Percentiles rank a stretch among this genome's conserved stretches.
Evolutionary conservation across 1,140 invertebrate species (phyloP).

Genomic region (Reticulitermes speratus): DNA sequence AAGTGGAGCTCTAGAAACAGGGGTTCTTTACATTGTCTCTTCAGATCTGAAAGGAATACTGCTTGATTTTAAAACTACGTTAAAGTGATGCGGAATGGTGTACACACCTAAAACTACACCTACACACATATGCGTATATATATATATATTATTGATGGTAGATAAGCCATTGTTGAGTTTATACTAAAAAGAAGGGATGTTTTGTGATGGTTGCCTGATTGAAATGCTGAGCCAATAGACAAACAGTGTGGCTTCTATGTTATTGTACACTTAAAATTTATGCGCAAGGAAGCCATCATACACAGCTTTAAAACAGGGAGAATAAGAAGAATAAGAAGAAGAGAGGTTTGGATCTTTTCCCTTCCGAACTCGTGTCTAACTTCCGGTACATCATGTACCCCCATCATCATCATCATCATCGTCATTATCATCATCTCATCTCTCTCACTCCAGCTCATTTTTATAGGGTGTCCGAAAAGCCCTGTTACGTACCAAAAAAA

Average conservation of each 20-base stretch:
- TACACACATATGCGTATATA: too few relatives aligned
- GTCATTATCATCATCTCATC: neutral
- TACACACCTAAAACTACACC: too few relatives aligned
- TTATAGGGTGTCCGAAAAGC: too few relatives aligned
- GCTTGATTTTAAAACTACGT: too few relatives aligned
- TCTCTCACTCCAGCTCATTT: neutral
- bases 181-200: neutral
- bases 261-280: neutral
- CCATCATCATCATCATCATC: neutral
- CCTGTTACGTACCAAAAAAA: too few relatives aligned
- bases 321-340: neutral
- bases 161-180: conserved; percentile 1
- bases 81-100: too few relatives aligned
- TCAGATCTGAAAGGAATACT: too few relatives aligned
- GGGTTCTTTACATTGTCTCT: too few relatives aligned
- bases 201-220: conserved; percentile 10
- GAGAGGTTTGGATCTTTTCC: neutral
- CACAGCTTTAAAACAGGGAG: neutral
- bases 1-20: too few relatives aligned
- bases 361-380: neutral
- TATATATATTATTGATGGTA: neutral
- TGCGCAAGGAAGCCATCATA: neutral
- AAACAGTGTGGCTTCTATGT: neutral
- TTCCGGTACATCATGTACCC: neutral
- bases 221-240: neutral